Conservation (phyloP, 1,140 invertebrate genomes). For the Trinorchestia longiramus region DNA sequence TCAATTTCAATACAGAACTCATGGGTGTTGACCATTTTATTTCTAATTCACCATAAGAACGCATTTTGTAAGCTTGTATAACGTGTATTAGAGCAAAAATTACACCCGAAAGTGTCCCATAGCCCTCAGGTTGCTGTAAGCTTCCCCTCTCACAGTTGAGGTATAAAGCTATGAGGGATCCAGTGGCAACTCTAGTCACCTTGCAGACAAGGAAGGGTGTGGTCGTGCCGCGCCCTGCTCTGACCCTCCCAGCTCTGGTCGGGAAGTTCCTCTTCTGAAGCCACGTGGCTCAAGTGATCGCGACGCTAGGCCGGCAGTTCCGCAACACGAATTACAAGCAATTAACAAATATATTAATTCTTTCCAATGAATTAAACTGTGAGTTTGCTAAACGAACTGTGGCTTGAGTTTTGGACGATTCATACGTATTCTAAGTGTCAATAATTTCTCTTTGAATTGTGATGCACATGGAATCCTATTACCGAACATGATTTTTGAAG, state of each 20-base stretch:
- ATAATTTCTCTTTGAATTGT: too few relatives aligned
- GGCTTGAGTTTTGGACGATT: background rate
- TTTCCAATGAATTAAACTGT: background rate
- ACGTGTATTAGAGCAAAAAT: background rate
- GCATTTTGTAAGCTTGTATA: too few relatives aligned
- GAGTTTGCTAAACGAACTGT: background rate
- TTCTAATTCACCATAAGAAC: too few relatives aligned
- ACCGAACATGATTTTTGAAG: too few relatives aligned
- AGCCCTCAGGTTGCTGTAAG: background rate
- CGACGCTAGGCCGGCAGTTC: background rate
- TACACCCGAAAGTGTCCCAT: background rate
- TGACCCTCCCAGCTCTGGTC: background rate
- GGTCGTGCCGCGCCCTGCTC: slow-evolving; percentile 41
- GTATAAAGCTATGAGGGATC: background rate
- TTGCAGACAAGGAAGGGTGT: slow-evolving; percentile 39
- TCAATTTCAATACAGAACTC: too few relatives aligned
- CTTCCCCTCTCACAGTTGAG: background rate
- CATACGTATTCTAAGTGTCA: too few relatives aligned
- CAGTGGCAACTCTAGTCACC: background rate
- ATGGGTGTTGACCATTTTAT: too few relatives aligned
- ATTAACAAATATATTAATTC: background rate
- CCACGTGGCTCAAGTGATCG: slow-evolving; percentile 45
- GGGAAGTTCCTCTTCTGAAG: background rate
- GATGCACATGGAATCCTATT: too few relatives aligned
- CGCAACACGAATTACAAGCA: background rate